These are phyloP conservation scores for Limenitis camilla DNA, from an alignment of 2,888 invertebrate genomes.

Conservation along the genomic window DNA sequence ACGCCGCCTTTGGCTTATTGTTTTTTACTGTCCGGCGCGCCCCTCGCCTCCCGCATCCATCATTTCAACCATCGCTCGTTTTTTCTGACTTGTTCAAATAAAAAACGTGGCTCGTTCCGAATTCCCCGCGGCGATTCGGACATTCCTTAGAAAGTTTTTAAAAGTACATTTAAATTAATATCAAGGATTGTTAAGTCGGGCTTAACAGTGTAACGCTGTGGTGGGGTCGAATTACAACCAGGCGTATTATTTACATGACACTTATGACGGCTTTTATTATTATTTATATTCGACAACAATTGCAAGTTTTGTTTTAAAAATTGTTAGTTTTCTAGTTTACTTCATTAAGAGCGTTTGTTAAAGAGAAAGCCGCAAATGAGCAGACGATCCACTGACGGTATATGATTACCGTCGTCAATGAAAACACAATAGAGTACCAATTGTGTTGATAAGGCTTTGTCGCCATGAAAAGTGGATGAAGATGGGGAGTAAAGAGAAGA, in stretches of 20 bases:
- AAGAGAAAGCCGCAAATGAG: too few relatives aligned
- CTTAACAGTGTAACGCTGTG: constrained; percentile 9
- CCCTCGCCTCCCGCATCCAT: constrained; percentile 57
- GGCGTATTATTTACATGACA: constrained; percentile 5
- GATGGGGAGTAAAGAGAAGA: too few relatives aligned
- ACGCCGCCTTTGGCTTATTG: constrained; percentile 61
- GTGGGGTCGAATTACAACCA: constrained; percentile 13
- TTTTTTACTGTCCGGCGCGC: constrained; percentile 68
- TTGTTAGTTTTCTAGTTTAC: too few relatives aligned
- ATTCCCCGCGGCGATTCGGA: constrained; percentile 60
- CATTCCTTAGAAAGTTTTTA: constrained; percentile 56
- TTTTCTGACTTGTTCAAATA: constrained; percentile 44
- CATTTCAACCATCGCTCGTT: constrained; percentile 36
- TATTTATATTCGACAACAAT: too few relatives aligned
- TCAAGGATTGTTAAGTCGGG: constrained; percentile 39
- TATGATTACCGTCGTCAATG: too few relatives aligned
- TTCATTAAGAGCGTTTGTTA: too few relatives aligned
- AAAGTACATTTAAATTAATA: constrained; percentile 67
- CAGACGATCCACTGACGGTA: too few relatives aligned
- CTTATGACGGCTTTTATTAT: neutral
- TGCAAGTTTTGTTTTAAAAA: too few relatives aligned
- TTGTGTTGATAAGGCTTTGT: too few relatives aligned
- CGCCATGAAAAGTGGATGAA: too few relatives aligned
- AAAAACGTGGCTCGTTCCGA: constrained; percentile 39
- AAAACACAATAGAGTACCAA: too few relatives aligned